These are phyloP conservation scores for Catocala nupta DNA, from an alignment of 2,888 invertebrate species.

Conservation along the genomic window DNA sequence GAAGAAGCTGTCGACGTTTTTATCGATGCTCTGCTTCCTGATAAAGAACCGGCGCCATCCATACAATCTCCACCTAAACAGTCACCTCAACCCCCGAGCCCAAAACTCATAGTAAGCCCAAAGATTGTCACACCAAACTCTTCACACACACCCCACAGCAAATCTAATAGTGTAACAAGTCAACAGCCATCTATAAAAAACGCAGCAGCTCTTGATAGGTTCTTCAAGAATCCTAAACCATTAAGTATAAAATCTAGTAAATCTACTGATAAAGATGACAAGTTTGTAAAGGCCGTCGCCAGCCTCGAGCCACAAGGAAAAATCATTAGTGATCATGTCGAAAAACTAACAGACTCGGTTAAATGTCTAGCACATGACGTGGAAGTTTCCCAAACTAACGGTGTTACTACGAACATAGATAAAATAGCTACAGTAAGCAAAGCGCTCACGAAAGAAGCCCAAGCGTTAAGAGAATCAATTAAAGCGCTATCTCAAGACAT, in stretches of 20 bases:
- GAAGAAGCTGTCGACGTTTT: slow-evolving; percentile 10
- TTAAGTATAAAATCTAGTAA: slow-evolving; percentile 20
- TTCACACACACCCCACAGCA: slow-evolving; percentile 10
- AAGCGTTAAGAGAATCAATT: slow-evolving; percentile 75
- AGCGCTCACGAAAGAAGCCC: slow-evolving; percentile 77
- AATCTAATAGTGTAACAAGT: slow-evolving; percentile 2
- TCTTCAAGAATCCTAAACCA: slow-evolving; percentile 21
- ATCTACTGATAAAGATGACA: slow-evolving; percentile 10
- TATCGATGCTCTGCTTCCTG: slow-evolving; percentile 7
- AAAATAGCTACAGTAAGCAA: slow-evolving; percentile 79
- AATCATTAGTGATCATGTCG: slow-evolving; percentile 62
- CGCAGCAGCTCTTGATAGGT: not conserved
- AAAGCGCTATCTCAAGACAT: slow-evolving; percentile 74
- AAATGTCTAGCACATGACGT: slow-evolving; percentile 58
- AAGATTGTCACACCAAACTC: not conserved
- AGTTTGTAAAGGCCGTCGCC: slow-evolving; percentile 49
- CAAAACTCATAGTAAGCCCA: slow-evolving; percentile 1
- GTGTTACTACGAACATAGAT: slow-evolving; percentile 68
- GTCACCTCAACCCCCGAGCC: not conserved
- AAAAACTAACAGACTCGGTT: slow-evolving; percentile 63
- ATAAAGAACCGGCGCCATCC: not conserved
- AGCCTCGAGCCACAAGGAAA: slow-evolving; percentile 62
- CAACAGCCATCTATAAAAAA: slow-evolving; percentile 8
- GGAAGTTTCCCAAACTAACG: slow-evolving; percentile 52
- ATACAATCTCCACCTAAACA: slow-evolving; percentile 9